phyloP scores from a whole-genome alignment of 2,797 vertebrate genomes.

The Vespertilio murinus region DNA sequence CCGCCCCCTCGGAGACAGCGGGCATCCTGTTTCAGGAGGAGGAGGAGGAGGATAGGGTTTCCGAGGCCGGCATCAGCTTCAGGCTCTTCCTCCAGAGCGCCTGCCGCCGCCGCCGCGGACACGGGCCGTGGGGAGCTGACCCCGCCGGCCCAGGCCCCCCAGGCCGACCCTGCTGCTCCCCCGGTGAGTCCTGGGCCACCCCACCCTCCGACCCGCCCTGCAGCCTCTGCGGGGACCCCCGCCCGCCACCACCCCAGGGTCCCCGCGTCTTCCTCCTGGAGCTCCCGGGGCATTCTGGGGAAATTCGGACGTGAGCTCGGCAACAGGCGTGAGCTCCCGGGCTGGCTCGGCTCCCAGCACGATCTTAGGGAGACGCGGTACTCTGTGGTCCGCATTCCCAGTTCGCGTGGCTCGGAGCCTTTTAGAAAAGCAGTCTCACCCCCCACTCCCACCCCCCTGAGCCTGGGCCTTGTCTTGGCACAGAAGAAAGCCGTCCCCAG shows the following conservation, averaged over 20 bases:
- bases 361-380: neutral
- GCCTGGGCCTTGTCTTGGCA: neutral
- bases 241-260: neutral
- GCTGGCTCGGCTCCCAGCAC: neutral
- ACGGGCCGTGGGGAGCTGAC: neutral
- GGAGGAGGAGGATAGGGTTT: conserved; percentile 73
- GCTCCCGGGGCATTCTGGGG: conserved; percentile 17
- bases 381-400: neutral
- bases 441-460: no score
- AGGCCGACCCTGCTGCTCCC: neutral
- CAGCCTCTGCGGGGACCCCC: neutral
- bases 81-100: neutral
- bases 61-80: conserved; percentile 45
- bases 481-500: neutral
- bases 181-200: conserved; percentile 64
- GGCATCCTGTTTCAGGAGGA: conserved; percentile 70
- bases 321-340: neutral
- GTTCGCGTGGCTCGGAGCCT: neutral
- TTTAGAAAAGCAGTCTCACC: neutral
- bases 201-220: neutral
- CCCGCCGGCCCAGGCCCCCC: neutral
- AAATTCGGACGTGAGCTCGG: neutral
- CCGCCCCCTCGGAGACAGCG: neutral
- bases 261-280: neutral
- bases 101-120: neutral